Conservation (phyloP, 2,888 invertebrate genomes). For the Actias luna region DNA sequence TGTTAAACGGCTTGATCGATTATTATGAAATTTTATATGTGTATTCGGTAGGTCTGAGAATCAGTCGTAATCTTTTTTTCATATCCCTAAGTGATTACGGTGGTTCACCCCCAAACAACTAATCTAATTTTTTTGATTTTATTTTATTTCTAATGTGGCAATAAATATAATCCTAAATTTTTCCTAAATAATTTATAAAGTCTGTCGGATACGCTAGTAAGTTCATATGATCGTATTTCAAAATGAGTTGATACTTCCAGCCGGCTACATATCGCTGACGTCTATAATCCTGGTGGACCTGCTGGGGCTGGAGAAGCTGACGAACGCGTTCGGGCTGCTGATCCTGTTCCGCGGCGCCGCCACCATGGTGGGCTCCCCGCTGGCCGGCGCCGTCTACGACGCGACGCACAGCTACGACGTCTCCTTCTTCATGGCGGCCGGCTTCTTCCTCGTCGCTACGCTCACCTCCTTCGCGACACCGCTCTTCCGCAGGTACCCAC, state of each 20-base stretch:
- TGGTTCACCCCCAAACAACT: too few species aligned
- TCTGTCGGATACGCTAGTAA: too few species aligned
- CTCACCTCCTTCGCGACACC: slow-evolving; percentile 92
- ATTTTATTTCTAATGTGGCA: too few species aligned
- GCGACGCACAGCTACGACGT: slow-evolving; percentile 91
- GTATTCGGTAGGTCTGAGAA: too few species aligned
- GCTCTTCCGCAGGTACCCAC: slow-evolving; percentile 76
- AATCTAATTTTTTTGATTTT: too few species aligned
- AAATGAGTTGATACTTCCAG: slow-evolving; percentile 69
- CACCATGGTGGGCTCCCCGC: slow-evolving; percentile 91
- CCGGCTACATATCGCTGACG: slow-evolving; percentile 98
- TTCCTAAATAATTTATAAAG: too few species aligned
- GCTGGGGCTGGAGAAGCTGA: slow-evolving; percentile 96
- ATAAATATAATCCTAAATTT: too few species aligned
- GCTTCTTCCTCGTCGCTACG: slow-evolving; percentile 92
- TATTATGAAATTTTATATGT: too few species aligned
- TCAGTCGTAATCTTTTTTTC: too few species aligned
- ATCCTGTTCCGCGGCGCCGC: slow-evolving; percentile 98
- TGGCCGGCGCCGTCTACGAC: slow-evolving; percentile 95
- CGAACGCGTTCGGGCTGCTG: slow-evolving; percentile 97
- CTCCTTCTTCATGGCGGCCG: slow-evolving; percentile 96
- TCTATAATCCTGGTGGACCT: slow-evolving; percentile 98
- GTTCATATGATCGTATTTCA: too few species aligned
- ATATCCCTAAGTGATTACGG: too few species aligned
- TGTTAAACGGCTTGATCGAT: too few species aligned